Base-by-base conservation (phyloP, 1,140 invertebrate genomes). In the Wasmannia auropunctata region DNA sequence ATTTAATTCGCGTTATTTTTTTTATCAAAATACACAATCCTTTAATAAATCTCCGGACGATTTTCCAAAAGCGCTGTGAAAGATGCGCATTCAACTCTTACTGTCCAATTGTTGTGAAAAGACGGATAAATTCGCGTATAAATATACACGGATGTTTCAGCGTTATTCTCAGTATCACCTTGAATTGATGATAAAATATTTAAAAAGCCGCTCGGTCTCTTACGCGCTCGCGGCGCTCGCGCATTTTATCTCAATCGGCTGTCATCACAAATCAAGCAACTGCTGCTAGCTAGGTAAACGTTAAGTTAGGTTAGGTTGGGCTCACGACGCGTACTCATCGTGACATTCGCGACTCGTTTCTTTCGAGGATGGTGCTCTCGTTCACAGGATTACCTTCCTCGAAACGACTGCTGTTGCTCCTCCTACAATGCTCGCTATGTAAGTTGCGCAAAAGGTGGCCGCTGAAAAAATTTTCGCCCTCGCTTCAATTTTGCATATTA, bases 381-480 rank as follows among this genome's bases (percentile, higher is more conserved):
- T 88, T 83, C 37, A 69, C 16, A 37, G 85, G 76, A 85, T 40
- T 86, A 6, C 72, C 87, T 34, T 76, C 89, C 4, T 70, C 54
- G 5, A 92, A 87, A 58, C 54, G 87, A 25, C 51, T 91, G 1
- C 28, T 91, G 14, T 60, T 88, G 14, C 28, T 91, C 25, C 67
- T 91, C 16, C 49, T 91, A 31, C 89, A 92, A 77, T 88, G 88
- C 28, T 89, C 74, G 43, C 76, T 86, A 69, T 88, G 93, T 94
- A 90, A 94, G 93, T 90, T 8, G 43, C 63, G 7, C 8, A 34
- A 34, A 28, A 58, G 37, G 40, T 62, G 11, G 7, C 4, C 4
- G 2, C 11, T 37, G 10, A 28, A 62, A 28, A n/a, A 51, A 51
- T 40, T 65, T 14, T 46, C 16, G 2, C 51, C n/a, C n/a, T n/a